These are phyloP conservation scores for Chaetogeoica ovagalla DNA, from an alignment of 2,888 invertebrate species.

Conservation along the genomic window DNA sequence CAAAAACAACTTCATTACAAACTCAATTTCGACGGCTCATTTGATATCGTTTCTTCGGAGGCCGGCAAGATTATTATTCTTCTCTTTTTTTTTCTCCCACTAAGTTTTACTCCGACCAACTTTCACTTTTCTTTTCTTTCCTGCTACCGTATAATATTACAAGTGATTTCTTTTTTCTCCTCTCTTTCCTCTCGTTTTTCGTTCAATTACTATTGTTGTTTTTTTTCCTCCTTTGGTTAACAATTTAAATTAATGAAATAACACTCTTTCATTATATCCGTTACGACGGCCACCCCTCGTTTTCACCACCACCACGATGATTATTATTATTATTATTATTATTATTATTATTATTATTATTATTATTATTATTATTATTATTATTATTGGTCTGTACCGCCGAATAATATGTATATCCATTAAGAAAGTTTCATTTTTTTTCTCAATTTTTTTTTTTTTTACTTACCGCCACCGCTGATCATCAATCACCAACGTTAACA, in stretches of 20 bases:
- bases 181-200: neutral
- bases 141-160: constrained; percentile 9
- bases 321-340: constrained; percentile 28
- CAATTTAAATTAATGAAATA: constrained; percentile 32
- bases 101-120: constrained; percentile 1
- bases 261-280: constrained; percentile 2
- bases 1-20: constrained; percentile 42
- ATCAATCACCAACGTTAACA: constrained; percentile 27
- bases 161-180: constrained; percentile 3
- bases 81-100: constrained; percentile 1
- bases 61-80: too few relatives aligned
- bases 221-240: neutral
- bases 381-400: constrained; percentile 8
- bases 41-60: constrained; percentile 11
- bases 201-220: too few relatives aligned
- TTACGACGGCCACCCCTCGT: neutral
- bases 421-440: constrained; percentile 5
- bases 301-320: neutral
- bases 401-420: neutral
- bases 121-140: constrained; percentile 2
- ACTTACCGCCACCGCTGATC: neutral
- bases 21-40: constrained; percentile 37
- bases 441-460: neutral
- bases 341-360: constrained; percentile 20
- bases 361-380: constrained; percentile 26